Evolutionary conservation across 2,113 vertebrate genomes (phyloP).

Genomic region (Ovis aries): ARS-UI_Ramb_v3.0 NC_056054.1:212073001-212073500

Average conservation of each 20-base stretch:
- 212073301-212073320: constrained; percentile 19
- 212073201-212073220: constrained; percentile 95
- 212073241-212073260: constrained; percentile 84
- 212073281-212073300: constrained; percentile 76
- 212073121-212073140: constrained; percentile 89
- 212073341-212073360: not conserved
- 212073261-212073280: constrained; percentile 78
- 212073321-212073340: not conserved
- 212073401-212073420: not conserved
- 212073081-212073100: constrained; percentile 79
- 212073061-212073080: not conserved
- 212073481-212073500: not conserved
- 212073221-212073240: constrained; percentile 92
- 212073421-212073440: not conserved
- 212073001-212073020: not conserved
- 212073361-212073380: not conserved
- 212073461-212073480: not conserved
- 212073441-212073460: not conserved
- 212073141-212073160: constrained; percentile 89
- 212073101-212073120: constrained; percentile 88
- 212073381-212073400: not conserved
- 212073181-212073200: constrained; percentile 89
- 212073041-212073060: not conserved
- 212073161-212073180: constrained; percentile 93
- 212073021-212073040: not conserved